Conservation (phyloP, 2,888 invertebrate species). For the Hecatera dysodea region DNA sequence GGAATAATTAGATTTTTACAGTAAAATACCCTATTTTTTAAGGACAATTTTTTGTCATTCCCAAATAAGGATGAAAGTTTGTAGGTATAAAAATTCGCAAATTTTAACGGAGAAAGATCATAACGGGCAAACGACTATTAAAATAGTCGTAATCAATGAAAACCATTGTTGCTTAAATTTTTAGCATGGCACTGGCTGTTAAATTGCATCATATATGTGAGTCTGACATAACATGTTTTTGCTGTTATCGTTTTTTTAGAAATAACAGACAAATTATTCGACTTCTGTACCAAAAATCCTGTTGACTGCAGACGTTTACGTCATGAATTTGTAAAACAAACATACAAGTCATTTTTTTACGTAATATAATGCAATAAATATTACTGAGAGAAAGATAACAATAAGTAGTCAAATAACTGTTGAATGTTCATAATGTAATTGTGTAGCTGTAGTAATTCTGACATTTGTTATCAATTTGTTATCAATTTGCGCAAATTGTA, state of each 20-base stretch:
- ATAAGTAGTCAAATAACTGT: constrained; percentile 6
- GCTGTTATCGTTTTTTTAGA: neutral
- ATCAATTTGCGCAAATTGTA: constrained; percentile 6
- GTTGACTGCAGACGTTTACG: neutral
- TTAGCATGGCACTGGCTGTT: too few relatives aligned
- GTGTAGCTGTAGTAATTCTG: neutral
- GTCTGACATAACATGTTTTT: neutral
- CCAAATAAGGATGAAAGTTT: too few relatives aligned
- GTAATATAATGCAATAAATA: neutral
- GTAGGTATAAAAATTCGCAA: too few relatives aligned
- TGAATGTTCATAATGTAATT: constrained; percentile 3
- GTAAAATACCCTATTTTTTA: too few relatives aligned
- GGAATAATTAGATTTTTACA: too few relatives aligned
- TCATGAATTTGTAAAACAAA: constrained; percentile 5
- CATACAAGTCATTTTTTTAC: constrained; percentile 8
- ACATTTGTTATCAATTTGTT: too few relatives aligned
- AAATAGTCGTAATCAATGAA: too few relatives aligned
- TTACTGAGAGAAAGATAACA: constrained; percentile 6
- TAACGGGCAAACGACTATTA: too few relatives aligned
- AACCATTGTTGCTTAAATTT: too few relatives aligned
- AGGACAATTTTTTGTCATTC: too few relatives aligned
- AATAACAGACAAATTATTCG: neutral
- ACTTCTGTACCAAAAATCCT: neutral
- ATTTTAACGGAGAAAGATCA: too few relatives aligned
- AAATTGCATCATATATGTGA: too few relatives aligned